phyloP scores from a whole-genome alignment of 1,140 invertebrate species.

The Polypedilum pembai region DNA sequence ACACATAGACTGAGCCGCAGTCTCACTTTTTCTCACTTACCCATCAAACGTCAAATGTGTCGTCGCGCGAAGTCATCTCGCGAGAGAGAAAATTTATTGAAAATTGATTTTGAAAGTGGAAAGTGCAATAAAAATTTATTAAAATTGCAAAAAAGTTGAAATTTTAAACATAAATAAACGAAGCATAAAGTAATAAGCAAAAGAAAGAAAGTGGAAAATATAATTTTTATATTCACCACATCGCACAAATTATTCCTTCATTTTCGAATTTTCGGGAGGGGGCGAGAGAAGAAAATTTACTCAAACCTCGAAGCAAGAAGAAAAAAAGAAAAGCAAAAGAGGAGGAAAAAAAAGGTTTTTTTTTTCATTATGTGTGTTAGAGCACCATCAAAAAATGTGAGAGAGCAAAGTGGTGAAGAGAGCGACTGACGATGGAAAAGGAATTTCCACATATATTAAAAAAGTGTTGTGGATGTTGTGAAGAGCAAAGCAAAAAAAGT shows the following conservation, averaged over 20 bases:
- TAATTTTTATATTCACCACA: neutral
- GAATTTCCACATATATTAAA: neutral
- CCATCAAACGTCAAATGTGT: slow-evolving; percentile 27
- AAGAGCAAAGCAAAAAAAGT: slow-evolving; percentile 7
- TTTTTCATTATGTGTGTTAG: neutral
- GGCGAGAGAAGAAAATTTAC: neutral
- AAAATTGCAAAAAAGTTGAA: neutral
- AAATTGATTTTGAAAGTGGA: neutral
- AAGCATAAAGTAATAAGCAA: neutral
- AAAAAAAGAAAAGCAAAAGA: neutral
- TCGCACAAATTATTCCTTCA: neutral
- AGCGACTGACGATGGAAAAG: neutral
- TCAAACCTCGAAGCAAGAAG: neutral
- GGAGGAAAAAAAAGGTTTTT: too few relatives aligned
- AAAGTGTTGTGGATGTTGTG: neutral
- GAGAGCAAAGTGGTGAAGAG: slow-evolving; percentile 1
- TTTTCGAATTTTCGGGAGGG: neutral
- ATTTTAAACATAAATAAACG: too few relatives aligned
- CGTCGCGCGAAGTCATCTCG: slow-evolving; percentile 9
- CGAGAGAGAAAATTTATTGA: neutral
- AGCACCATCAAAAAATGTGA: neutral
- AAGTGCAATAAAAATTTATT: neutral
- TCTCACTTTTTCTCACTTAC: slow-evolving; percentile 21
- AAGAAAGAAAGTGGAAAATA: neutral
- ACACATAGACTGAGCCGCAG: neutral